A percentile compares a stretch with the other conserved stretches of the same genome.
Evolutionary conservation across 2,797 vertebrate species (phyloP).

Genomic region (Bryconaethiops microstoma): DNA sequence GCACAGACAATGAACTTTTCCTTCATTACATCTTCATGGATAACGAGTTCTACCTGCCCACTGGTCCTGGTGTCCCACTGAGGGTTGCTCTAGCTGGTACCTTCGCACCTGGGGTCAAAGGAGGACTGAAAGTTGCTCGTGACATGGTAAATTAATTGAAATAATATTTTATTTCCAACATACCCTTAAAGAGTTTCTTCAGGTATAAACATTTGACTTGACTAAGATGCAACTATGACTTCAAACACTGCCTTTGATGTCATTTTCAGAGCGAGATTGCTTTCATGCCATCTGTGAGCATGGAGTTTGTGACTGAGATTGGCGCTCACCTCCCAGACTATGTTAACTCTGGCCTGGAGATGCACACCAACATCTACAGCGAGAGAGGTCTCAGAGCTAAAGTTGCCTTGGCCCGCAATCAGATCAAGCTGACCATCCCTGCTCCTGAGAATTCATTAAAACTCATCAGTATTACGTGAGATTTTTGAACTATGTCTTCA

Average conservation of each 20-base stretch:
- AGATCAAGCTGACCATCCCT: constrained; percentile 86
- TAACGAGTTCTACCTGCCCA: constrained; percentile 92
- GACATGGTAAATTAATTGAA: constrained; percentile 69
- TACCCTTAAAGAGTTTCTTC: not conserved
- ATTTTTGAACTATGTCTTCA: not conserved
- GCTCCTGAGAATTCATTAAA: constrained; percentile 78
- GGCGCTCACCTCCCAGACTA: constrained; percentile 87
- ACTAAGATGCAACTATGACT: not conserved
- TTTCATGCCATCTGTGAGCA: constrained; percentile 85
- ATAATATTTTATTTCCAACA: not conserved
- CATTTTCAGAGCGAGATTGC: constrained; percentile 69
- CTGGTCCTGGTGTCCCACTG: constrained; percentile 87
- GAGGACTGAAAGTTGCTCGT: constrained; percentile 75
- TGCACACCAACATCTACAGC: constrained; percentile 89
- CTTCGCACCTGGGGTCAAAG: constrained; percentile 85
- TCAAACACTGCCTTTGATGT: constrained; percentile 1
- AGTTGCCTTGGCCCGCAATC: constrained; percentile 71
- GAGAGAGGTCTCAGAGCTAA: constrained; percentile 86
- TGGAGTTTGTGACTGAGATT: constrained; percentile 88
- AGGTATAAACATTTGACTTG: not conserved
- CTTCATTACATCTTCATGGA: constrained; percentile 97
- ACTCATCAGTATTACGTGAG: constrained; percentile 87
- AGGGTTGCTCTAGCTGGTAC: constrained; percentile 88
- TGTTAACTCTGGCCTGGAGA: constrained; percentile 82
- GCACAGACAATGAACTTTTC: constrained; percentile 82